Base-by-base conservation (phyloP, 1,140 invertebrate genomes). In the Macrobrachium nipponense region DNA sequence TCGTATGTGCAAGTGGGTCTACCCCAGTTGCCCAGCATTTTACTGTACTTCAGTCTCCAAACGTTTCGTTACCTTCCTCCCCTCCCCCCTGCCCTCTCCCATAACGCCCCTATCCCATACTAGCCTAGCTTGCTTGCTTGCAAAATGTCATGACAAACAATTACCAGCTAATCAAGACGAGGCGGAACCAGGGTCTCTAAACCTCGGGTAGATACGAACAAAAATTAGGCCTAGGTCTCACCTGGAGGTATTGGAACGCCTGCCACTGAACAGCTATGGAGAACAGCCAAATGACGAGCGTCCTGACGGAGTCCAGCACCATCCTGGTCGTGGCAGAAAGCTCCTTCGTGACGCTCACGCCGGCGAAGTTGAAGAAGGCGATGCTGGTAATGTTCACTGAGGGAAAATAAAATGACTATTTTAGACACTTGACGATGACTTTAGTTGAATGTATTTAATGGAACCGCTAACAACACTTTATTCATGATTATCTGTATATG, bases 351-450 rank as follows among this genome's bases (percentile, higher is more conserved):
- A 99, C 96, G 90, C 95, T 97, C 51, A 99, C 95, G n/a, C 98
- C 98, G 90, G 97, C 95, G 92, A 98, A 99, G 91, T 99, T 99
- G 92, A 98, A 99, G 91, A 99, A 97, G 5, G 97, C 97, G 89
- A 98, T 98, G 80, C 97, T 98, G 5, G 98, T 89, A 17, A 96
- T 93, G 20, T 96, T 98, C 87, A 96, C 96, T 94, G 91, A 18
- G 27, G 27, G 18, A 43, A 58, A 15, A 10, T n/a, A 43, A 61
- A 51, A 10, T 7, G 15, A 20, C 8, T 23, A 51, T 20, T 12
- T 18, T 0, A 70, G 43, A n/a, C 20, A 17, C 5, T 27, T 43
- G 51, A 72, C 18, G 27, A 27, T 72, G 18, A 27, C 7, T 18
- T 72, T 72, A 23, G 27, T 12, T 72, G 27, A n/a, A 43, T 51